Conservation (phyloP, 2,113 vertebrate species). For the Apaloderma vittatum region DNA sequence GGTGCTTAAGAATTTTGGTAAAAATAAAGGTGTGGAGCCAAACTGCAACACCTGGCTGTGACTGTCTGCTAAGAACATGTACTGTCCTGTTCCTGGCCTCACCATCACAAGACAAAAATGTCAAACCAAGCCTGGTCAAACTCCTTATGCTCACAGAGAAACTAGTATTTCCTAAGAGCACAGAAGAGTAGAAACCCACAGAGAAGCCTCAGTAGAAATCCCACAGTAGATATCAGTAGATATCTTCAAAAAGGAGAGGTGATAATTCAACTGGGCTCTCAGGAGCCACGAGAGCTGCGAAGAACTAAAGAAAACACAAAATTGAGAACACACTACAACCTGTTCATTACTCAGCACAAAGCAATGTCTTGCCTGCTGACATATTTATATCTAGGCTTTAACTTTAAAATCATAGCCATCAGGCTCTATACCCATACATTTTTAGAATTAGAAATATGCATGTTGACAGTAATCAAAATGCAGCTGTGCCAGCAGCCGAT, state of each 20-base stretch:
- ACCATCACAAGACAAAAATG: background rate
- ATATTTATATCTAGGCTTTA: background rate
- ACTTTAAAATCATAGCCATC: background rate
- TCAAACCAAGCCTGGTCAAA: background rate
- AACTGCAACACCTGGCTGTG: background rate
- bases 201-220: background rate
- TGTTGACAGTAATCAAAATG: background rate
- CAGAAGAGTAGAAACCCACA: background rate
- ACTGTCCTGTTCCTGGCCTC: background rate
- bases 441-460: background rate
- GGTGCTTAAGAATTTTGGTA: background rate
- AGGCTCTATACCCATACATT: background rate
- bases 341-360: background rate
- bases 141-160: background rate
- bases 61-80: background rate
- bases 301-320: background rate
- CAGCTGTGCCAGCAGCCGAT: background rate
- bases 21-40: background rate
- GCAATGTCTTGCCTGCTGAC: background rate
- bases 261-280: background rate
- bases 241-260: background rate
- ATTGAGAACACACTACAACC: background rate
- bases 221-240: background rate
- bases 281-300: background rate
- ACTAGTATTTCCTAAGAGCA: background rate